phyloP scores from a whole-genome alignment of 2,113 vertebrate genomes.

The Tricholaema leucomelas region DNA sequence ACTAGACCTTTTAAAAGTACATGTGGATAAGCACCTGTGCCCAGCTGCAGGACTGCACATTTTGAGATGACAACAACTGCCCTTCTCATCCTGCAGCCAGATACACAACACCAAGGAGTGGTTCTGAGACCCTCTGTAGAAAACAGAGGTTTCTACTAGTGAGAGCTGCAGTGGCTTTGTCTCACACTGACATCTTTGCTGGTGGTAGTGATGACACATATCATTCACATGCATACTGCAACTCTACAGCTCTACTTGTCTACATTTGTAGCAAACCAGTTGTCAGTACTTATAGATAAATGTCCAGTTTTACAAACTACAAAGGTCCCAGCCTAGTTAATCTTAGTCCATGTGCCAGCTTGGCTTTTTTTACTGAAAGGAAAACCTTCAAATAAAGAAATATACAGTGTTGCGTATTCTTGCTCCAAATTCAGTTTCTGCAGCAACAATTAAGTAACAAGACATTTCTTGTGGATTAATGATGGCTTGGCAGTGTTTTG shows the following conservation, averaged over 20 bases:
- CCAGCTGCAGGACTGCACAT: not conserved
- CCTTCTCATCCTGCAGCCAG: not conserved
- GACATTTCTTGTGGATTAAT: conserved; percentile 46
- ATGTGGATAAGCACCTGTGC: not conserved
- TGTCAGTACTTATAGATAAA: conserved; percentile 16
- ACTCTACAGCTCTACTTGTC: not conserved
- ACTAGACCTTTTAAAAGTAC: not conserved
- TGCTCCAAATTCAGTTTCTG: not conserved
- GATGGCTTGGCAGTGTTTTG: conserved; percentile 34
- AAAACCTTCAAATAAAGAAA: conserved; percentile 37
- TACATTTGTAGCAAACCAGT: conserved; percentile 1
- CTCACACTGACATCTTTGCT: not conserved
- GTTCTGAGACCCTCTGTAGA: not conserved
- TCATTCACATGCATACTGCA: not conserved
- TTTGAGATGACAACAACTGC: not conserved
- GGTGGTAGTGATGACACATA: fast-evolving
- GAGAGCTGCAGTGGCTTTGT: not conserved
- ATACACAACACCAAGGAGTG: fast-evolving
- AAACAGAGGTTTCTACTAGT: not conserved
- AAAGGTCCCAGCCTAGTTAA: conserved; percentile 2
- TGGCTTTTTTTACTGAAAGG: conserved; percentile 9
- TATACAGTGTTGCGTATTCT: not conserved
- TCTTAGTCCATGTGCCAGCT: not conserved
- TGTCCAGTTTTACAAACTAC: conserved; percentile 29
- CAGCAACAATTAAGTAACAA: conserved; percentile 52